Percentiles rank a stretch among this genome's conserved stretches.
Conservation (phyloP, 53 echinoderm and acorn worm species). For the Glandiceps talaboti region DNA sequence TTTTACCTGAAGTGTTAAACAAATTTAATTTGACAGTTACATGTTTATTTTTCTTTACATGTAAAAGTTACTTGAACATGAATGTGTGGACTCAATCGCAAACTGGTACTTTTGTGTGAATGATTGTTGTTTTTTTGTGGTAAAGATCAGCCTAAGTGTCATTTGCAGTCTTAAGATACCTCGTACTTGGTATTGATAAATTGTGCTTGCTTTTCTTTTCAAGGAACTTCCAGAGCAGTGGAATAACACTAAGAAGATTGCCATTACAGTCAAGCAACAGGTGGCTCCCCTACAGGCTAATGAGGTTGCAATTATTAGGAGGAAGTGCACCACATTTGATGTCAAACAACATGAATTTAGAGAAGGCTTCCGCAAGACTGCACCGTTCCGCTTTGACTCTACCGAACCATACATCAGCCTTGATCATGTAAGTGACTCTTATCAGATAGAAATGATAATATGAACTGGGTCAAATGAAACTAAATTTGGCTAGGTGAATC, state of each 20-base stretch:
- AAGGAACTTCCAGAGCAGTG: slow-evolving; percentile 96
- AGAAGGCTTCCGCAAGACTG: slow-evolving; percentile 85
- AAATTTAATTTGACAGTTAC: too few species aligned
- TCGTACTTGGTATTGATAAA: too few species aligned
- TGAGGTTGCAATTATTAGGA: slow-evolving; percentile 87
- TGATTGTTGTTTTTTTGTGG: too few species aligned
- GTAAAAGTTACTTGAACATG: background rate
- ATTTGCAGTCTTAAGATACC: too few species aligned
- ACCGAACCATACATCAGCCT: slow-evolving; percentile 58
- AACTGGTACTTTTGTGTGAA: too few species aligned
- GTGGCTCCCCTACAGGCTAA: slow-evolving; percentile 97
- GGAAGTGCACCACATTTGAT: slow-evolving; percentile 89
- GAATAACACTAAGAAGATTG: slow-evolving; percentile 98
- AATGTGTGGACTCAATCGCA: too few species aligned
- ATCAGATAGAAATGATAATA: too few species aligned
- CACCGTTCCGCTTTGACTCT: slow-evolving; percentile 75
- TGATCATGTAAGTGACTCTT: slow-evolving; percentile 51
- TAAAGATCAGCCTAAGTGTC: too few species aligned
- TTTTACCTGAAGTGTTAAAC: too few species aligned
- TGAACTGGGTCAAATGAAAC: too few species aligned
- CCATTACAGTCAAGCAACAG: slow-evolving; percentile 96
- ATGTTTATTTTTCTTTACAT: background rate
- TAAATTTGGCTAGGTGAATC: too few species aligned
- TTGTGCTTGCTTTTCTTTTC: background rate
- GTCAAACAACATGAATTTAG: slow-evolving; percentile 94